These are phyloP conservation scores for Enteromius fasciolatus DNA, from an alignment of 2,797 vertebrate genomes.

Conservation along the genomic window DNA sequence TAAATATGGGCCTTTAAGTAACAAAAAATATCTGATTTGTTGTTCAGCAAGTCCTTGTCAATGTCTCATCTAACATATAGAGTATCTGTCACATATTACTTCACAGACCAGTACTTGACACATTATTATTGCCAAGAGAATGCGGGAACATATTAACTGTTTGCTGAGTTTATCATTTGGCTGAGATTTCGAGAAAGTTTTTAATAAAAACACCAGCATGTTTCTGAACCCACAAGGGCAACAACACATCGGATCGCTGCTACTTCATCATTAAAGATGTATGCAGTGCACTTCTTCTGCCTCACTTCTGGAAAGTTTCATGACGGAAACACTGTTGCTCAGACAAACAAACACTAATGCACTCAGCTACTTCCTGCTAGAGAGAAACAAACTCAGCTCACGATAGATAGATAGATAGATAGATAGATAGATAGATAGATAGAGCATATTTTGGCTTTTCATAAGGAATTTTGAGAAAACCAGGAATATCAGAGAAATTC, in stretches of 20 bases:
- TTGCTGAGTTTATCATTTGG: neutral
- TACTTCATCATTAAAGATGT: conserved; percentile 18
- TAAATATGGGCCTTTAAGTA: neutral
- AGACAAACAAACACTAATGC: neutral
- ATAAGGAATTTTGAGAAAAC: neutral
- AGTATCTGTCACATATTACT: neutral
- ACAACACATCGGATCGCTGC: neutral
- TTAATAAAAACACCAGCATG: neutral
- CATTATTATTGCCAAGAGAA: neutral
- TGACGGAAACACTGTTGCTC: neutral
- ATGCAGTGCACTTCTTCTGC: neutral
- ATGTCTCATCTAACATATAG: neutral
- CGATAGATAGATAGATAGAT: neutral
- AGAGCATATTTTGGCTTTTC: neutral
- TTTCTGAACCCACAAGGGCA: neutral
- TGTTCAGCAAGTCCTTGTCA: neutral
- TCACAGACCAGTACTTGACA: neutral
- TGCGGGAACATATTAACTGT: neutral
- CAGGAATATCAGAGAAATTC: no score
- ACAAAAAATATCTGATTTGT: neutral
- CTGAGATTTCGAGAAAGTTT: neutral
- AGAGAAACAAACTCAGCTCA: neutral
- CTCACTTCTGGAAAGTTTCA: conserved; percentile 17
- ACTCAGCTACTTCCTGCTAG: neutral
- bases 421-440: neutral